Conservation (phyloP, 2,797 vertebrate genomes). For the Chelidonichthys spinosus region DNA sequence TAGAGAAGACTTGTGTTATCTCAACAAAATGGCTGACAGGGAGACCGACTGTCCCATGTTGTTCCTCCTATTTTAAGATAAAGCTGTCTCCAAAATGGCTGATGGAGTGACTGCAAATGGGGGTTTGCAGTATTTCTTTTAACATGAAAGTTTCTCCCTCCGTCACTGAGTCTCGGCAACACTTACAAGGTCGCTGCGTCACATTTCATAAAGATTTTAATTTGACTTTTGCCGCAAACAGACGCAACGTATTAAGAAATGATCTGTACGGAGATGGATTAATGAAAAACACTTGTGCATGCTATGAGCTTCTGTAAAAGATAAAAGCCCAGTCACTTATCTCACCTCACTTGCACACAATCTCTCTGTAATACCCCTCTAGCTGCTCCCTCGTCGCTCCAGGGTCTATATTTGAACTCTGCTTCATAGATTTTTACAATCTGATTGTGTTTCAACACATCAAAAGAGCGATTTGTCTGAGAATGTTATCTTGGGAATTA, state of each 20-base stretch:
- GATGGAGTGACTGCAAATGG: conserved; percentile 20
- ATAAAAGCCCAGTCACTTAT: conserved; percentile 65
- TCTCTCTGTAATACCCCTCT: conserved; percentile 47
- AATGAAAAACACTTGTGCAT: conserved; percentile 55
- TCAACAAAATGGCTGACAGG: conserved; percentile 64
- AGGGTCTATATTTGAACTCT: conserved; percentile 68
- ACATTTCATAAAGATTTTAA: not conserved
- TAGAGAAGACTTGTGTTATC: conserved; percentile 62
- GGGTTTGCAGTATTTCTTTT: conserved; percentile 8
- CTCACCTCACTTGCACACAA: conserved; percentile 45
- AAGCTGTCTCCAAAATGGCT: conserved; percentile 65
- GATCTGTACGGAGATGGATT: conserved; percentile 26
- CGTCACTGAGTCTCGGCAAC: not conserved
- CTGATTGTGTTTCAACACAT: conserved; percentile 71
- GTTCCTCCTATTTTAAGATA: conserved; percentile 73
- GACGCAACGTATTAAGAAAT: conserved; percentile 19
- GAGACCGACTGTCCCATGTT: conserved; percentile 51
- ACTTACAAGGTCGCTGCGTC: conserved; percentile 10
- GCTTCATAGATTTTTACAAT: conserved; percentile 65
- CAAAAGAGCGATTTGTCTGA: conserved; percentile 76
- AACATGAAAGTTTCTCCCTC: not conserved
- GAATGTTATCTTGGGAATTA: conserved; percentile 79
- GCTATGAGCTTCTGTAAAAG: conserved; percentile 59
- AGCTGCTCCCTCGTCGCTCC: conserved; percentile 45
- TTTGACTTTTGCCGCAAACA: conserved; percentile 21